phyloP scores from a whole-genome alignment of 2,888 invertebrate genomes.

The Eremobia ochroleuca region DNA sequence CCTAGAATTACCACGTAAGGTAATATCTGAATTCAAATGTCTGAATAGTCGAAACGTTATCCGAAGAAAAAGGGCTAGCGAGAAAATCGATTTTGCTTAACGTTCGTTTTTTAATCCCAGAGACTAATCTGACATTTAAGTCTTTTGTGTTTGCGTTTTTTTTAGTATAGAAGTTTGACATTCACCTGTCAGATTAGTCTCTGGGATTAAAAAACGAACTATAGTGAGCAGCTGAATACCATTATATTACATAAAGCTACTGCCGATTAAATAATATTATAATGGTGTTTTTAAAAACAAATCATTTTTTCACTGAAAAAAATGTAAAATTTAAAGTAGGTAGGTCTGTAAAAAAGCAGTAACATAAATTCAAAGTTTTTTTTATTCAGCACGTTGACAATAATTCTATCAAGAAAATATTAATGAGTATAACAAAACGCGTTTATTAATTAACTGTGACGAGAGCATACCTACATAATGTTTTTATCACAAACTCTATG shows the following conservation, averaged over 20 bases:
- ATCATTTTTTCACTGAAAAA: neutral
- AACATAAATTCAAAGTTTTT: neutral
- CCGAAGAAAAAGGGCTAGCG: neutral
- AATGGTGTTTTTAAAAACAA: neutral
- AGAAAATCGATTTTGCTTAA: conserved; percentile 1
- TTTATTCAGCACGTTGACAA: neutral
- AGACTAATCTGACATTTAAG: no score
- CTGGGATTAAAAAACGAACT: no score
- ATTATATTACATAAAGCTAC: neutral
- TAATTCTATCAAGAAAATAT: neutral
- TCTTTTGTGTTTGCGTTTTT: no score
- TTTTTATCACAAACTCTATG: conserved; percentile 33
- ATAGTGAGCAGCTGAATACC: neutral
- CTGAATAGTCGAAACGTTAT: neutral
- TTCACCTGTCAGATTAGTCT: no score
- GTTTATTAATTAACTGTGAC: conserved; percentile 21
- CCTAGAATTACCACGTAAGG: neutral
- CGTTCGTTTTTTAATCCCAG: no score
- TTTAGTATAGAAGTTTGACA: no score
- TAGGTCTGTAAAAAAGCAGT: neutral
- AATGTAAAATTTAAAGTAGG: neutral
- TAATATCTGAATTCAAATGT: neutral
- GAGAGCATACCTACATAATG: conserved; percentile 9
- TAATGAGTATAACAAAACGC: neutral
- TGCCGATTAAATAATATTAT: neutral